Conservation (phyloP, 2,797 vertebrate genomes). For the Anguilla anguilla region DNA sequence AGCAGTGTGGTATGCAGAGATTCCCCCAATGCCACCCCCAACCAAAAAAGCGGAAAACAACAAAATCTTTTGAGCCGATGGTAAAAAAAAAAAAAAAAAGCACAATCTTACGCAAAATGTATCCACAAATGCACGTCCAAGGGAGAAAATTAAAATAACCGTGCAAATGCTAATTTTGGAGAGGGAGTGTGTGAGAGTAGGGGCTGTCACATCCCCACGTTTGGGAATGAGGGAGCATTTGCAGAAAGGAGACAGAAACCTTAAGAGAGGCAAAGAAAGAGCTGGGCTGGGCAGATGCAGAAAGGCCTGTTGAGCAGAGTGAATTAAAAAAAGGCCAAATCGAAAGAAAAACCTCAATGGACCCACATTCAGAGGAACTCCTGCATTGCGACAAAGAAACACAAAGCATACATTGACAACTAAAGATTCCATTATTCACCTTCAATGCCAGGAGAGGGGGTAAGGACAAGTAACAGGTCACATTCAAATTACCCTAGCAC, state of each 20-base stretch:
- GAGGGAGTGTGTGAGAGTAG: neutral
- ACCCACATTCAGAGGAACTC: conserved; percentile 15
- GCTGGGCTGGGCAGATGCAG: neutral
- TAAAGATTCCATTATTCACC: conserved; percentile 16
- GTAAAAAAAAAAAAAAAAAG: neutral
- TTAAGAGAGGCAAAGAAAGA: conserved; percentile 23
- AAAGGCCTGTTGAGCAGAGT: conserved; percentile 19
- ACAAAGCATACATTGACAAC: conserved; percentile 17
- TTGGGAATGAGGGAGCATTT: conserved; percentile 15
- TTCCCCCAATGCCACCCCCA: conserved; percentile 56
- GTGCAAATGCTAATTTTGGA: conserved; percentile 27
- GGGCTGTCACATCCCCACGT: neutral
- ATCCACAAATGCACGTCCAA: neutral
- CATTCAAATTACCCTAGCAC: neutral
- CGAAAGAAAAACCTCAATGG: conserved; percentile 30
- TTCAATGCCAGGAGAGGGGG: conserved; percentile 1
- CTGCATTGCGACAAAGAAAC: conserved; percentile 11
- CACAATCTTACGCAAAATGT: neutral
- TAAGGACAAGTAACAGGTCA: conserved; percentile 4
- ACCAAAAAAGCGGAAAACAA: conserved; percentile 26
- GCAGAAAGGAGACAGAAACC: conserved; percentile 9
- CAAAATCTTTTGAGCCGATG: neutral
- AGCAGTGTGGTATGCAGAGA: conserved; percentile 77
- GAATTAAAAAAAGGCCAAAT: conserved; percentile 43
- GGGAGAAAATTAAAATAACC: conserved; percentile 7